A percentile compares a stretch with the other conserved stretches of the same genome.
Conservation (phyloP, 2,888 invertebrate genomes). For the Periphyllus acericola region DNA sequence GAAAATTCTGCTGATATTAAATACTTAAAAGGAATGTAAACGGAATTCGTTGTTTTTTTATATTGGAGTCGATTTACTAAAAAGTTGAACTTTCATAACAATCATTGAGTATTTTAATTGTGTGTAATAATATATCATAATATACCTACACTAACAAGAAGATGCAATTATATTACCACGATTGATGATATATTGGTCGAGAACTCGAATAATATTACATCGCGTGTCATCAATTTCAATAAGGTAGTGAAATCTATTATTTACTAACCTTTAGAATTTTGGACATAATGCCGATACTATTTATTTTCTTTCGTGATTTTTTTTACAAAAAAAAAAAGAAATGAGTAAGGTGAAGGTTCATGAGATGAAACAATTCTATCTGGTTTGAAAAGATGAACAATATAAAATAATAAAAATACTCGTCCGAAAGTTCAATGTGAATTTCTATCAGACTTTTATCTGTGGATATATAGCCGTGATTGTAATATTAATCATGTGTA, state of each 20-base stretch:
- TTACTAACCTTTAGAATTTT: background rate
- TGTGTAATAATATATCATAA: too few relatives aligned
- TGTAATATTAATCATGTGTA: background rate
- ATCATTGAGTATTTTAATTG: background rate
- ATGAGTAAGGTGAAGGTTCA: background rate
- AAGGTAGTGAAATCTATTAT: background rate
- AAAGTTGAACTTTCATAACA: slow-evolving; percentile 4
- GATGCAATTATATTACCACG: background rate
- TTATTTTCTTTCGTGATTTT: background rate
- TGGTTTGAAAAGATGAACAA: background rate
- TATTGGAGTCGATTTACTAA: slow-evolving; percentile 12
- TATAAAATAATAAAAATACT: background rate
- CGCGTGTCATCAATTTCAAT: background rate
- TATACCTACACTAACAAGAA: background rate
- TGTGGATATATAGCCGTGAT: background rate
- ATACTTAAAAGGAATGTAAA: slow-evolving; percentile 14
- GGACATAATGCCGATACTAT: background rate
- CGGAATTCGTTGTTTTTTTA: slow-evolving; percentile 17
- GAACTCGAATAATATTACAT: background rate
- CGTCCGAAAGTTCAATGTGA: background rate
- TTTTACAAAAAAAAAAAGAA: background rate
- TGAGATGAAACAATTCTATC: background rate
- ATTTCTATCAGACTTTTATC: background rate
- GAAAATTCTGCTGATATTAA: background rate
- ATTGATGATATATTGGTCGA: background rate